phyloP scores from a whole-genome alignment of 2,113 vertebrate genomes.

The Gymnocephalus cernua region DNA sequence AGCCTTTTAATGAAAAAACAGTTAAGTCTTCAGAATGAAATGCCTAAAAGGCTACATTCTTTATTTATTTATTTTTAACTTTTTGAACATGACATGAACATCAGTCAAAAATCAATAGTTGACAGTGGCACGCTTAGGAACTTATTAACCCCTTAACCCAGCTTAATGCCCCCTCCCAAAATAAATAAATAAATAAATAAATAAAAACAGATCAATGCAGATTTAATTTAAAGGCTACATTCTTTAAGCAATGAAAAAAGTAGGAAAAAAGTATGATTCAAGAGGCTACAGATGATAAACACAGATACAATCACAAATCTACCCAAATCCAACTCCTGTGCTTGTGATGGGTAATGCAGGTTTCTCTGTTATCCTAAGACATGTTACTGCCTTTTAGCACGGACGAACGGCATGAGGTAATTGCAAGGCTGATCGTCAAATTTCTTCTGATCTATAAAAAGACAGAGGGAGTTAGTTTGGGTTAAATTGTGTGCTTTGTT shows the following conservation, averaged over 20 bases:
- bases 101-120: too few species aligned
- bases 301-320: not conserved
- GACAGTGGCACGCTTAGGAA: too few species aligned
- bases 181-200: too few species aligned
- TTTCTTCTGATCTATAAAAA: not conserved
- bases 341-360: not conserved
- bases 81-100: too few species aligned
- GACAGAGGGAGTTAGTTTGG: not conserved
- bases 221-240: not conserved
- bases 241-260: not conserved
- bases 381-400: not conserved
- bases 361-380: not conserved
- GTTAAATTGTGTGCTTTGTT: not conserved
- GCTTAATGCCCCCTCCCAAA: too few species aligned
- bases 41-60: not conserved
- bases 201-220: too few species aligned
- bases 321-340: not conserved
- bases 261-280: not conserved
- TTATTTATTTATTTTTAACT: too few species aligned
- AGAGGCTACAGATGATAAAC: not conserved
- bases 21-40: not conserved
- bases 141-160: too few species aligned
- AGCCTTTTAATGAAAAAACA: not conserved
- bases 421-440: not conserved
- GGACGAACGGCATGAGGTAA: fast-evolving